Evolutionary conservation across 2,797 vertebrate species (phyloP).

Genomic region (Orestias chungarensis): DNA sequence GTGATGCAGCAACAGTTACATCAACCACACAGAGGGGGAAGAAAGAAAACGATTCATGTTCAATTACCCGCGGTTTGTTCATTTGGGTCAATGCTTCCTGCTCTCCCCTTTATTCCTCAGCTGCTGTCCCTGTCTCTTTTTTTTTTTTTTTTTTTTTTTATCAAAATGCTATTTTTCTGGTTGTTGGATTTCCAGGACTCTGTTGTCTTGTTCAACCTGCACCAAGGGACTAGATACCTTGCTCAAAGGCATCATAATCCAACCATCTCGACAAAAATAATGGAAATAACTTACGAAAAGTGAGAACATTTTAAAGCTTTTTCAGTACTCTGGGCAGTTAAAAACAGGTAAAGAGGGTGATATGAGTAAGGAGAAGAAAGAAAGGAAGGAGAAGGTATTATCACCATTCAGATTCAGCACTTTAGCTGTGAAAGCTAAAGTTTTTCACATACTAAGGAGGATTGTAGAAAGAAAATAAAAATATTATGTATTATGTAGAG

Average conservation of each 20-base stretch:
- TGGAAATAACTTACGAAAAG: background rate
- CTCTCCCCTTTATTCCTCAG: conserved; percentile 18
- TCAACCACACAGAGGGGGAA: conserved; percentile 14
- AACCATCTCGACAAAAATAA: background rate
- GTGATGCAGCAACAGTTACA: conserved; percentile 29
- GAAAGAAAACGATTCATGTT: conserved; percentile 42
- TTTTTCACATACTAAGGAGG: background rate
- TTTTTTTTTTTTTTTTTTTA: conserved; percentile 2
- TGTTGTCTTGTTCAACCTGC: background rate
- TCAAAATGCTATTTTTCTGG: background rate
- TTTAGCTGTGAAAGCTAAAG: background rate
- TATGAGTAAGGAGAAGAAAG: background rate
- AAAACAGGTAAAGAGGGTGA: background rate
- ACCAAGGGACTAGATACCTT: conserved; percentile 1
- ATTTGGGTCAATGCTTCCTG: conserved; percentile 19
- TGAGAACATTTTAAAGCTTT: conserved; percentile 42
- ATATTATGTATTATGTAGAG: too few species aligned
- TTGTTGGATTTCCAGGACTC: conserved; percentile 5
- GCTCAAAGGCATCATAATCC: conserved; percentile 5
- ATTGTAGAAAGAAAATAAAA: background rate
- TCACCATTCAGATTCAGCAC: background rate
- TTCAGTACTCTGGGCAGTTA: conserved; percentile 31
- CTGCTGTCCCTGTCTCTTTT: conserved; percentile 13
- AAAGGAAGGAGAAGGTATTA: background rate
- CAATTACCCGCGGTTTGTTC: conserved; percentile 36